These are phyloP conservation scores for Hycleus cichorii DNA, from an alignment of 1,140 invertebrate species.

Conservation along the genomic window DNA sequence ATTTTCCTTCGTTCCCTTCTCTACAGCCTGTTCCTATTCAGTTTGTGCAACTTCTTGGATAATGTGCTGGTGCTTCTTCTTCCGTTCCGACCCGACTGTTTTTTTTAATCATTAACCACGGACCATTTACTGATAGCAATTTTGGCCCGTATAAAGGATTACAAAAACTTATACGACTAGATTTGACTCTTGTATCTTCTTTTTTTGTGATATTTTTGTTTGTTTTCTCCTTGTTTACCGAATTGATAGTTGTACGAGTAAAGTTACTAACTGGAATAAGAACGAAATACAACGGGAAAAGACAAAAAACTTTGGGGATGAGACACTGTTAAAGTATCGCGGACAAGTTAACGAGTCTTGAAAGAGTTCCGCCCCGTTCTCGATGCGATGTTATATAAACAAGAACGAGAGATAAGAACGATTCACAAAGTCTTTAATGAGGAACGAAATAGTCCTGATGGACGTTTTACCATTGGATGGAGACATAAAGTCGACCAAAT, in stretches of 20 bases:
- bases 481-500: slow-evolving; percentile 15
- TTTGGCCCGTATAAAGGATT: slow-evolving; percentile 17
- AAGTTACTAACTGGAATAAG: slow-evolving; percentile 6
- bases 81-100: slow-evolving; percentile 1
- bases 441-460: slow-evolving; percentile 32
- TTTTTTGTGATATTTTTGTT: slow-evolving; percentile 4
- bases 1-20: slow-evolving; percentile 24
- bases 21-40: slow-evolving; percentile 12
- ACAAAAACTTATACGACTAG: slow-evolving; percentile 12
- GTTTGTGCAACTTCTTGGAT: slow-evolving; percentile 22
- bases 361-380: slow-evolving; percentile 14
- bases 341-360: slow-evolving; percentile 23
- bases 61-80: not conserved
- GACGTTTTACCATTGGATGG: slow-evolving; percentile 19
- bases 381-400: not conserved
- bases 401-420: slow-evolving; percentile 6
- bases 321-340: slow-evolving; percentile 25
- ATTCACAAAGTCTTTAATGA: slow-evolving; percentile 35
- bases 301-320: slow-evolving; percentile 19
- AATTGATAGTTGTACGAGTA: not conserved
- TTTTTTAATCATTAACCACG: slow-evolving; percentile 34
- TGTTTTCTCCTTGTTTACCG: slow-evolving; percentile 1
- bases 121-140: slow-evolving; percentile 30
- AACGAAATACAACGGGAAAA: slow-evolving; percentile 1
- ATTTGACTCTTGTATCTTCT: slow-evolving; percentile 18